A percentile compares a stretch with the other conserved stretches of the same genome.
These are phyloP conservation scores for Xestoiulus laeticollis DNA, from an alignment of 2,888 invertebrate genomes.

Conservation along the genomic window DNA sequence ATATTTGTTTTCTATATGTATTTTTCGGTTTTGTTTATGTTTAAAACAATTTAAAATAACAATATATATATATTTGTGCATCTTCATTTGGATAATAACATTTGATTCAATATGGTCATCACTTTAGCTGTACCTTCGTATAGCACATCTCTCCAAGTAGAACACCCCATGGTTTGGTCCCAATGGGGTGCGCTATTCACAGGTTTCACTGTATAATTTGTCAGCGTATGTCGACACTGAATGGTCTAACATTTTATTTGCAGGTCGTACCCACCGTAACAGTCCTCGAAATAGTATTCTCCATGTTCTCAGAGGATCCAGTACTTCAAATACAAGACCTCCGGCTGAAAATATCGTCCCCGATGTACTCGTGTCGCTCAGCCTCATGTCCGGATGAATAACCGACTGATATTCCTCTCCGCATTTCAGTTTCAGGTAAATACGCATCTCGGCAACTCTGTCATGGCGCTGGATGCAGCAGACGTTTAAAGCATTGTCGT, in stretches of 20 bases:
- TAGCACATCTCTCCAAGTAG: too few species aligned
- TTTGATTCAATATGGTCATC: too few species aligned
- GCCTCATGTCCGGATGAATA: conserved; percentile 69
- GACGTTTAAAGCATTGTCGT: conserved; percentile 70
- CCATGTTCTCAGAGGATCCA: conserved; percentile 39
- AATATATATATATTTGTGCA: too few species aligned
- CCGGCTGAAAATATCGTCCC: neutral
- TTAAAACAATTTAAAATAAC: too few species aligned
- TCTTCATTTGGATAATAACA: too few species aligned
- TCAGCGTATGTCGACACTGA: neutral
- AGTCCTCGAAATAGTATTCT: conserved; percentile 19
- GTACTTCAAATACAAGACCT: neutral
- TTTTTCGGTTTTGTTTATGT: too few species aligned
- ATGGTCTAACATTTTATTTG: neutral
- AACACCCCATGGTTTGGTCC: too few species aligned
- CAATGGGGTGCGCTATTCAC: too few species aligned
- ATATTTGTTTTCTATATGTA: too few species aligned
- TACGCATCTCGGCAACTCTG: conserved; percentile 68
- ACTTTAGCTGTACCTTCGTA: too few species aligned
- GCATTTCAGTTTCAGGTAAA: conserved; percentile 64
- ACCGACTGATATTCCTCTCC: conserved; percentile 17
- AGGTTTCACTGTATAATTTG: too few species aligned
- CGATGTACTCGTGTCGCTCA: conserved; percentile 61
- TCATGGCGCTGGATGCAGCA: conserved; percentile 68
- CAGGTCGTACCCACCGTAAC: neutral